These are phyloP conservation scores for Acomys russatus DNA, from an alignment of 2,797 vertebrate genomes.

Conservation along the genomic window DNA sequence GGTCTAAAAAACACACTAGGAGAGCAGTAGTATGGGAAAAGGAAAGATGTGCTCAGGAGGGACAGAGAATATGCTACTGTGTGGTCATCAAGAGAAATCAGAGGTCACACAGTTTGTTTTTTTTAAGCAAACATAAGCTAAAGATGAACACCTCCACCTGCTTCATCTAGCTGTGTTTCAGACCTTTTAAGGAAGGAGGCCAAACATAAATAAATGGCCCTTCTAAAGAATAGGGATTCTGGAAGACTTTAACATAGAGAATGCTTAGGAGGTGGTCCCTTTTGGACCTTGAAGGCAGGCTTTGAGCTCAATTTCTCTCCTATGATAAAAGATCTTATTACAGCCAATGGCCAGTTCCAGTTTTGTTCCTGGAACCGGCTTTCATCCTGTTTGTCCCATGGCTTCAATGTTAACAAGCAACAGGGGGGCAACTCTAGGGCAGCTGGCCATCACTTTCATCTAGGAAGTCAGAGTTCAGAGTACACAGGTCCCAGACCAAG, in stretches of 20 bases:
- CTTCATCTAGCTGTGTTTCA: not conserved
- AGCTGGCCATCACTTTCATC: not conserved
- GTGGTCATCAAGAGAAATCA: constrained; percentile 29
- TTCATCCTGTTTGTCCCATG: not conserved
- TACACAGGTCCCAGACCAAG: not conserved
- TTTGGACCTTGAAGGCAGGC: constrained; percentile 40
- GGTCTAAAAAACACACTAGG: not conserved
- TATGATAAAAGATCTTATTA: constrained; percentile 3
- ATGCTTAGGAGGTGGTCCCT: not conserved
- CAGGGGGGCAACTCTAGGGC: not conserved
- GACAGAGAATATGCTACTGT: not conserved
- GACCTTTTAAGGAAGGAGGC: not conserved
- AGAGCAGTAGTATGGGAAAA: no score
- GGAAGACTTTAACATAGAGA: not conserved
- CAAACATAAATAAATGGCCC: not conserved
- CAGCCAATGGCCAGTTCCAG: not conserved
- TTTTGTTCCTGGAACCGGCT: constrained; percentile 28
- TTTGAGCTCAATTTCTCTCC: constrained; percentile 47
- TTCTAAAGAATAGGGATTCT: not conserved
- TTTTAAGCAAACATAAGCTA: not conserved
- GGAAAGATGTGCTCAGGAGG: not conserved
- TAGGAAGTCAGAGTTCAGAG: not conserved
- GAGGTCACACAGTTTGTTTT: not conserved
- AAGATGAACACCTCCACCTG: not conserved
- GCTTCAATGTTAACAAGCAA: constrained; percentile 11